These are phyloP conservation scores for Sebastes hubbsi DNA, from an alignment of 2,797 vertebrate species.

Conservation along the genomic window DNA sequence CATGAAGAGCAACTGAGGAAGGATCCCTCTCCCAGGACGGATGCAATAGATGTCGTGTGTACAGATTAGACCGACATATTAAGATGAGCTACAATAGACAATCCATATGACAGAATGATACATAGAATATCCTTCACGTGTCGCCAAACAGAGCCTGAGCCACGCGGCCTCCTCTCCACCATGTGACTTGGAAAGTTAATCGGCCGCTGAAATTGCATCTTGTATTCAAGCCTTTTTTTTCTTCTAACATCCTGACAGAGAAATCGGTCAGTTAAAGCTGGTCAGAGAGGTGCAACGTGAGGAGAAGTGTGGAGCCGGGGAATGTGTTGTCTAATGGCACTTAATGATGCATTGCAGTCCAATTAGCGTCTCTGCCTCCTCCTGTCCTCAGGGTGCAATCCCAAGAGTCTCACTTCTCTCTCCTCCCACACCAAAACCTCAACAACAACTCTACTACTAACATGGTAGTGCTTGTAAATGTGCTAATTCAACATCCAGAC, in stretches of 20 bases:
- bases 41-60: not conserved
- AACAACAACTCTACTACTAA: not conserved
- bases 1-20: not conserved
- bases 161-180: not conserved
- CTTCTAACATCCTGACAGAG: not conserved
- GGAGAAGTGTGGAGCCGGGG: not conserved
- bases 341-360: slow-evolving; percentile 51
- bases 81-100: not conserved
- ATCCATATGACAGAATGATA: not conserved
- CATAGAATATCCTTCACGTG: not conserved
- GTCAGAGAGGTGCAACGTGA: not conserved
- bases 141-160: not conserved
- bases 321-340: slow-evolving; percentile 35
- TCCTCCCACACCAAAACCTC: slow-evolving; percentile 8
- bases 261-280: not conserved
- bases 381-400: slow-evolving; percentile 36
- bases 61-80: not conserved
- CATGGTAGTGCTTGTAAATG: not conserved
- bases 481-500: not conserved
- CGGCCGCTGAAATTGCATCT: not conserved
- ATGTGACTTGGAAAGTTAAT: not conserved
- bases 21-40: not conserved
- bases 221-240: fast-evolving
- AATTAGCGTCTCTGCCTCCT: slow-evolving; percentile 48
- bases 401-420: slow-evolving; percentile 16